These are phyloP conservation scores for Whitmania pigra DNA, from an alignment of 1,140 invertebrate species.

Conservation along the genomic window DNA sequence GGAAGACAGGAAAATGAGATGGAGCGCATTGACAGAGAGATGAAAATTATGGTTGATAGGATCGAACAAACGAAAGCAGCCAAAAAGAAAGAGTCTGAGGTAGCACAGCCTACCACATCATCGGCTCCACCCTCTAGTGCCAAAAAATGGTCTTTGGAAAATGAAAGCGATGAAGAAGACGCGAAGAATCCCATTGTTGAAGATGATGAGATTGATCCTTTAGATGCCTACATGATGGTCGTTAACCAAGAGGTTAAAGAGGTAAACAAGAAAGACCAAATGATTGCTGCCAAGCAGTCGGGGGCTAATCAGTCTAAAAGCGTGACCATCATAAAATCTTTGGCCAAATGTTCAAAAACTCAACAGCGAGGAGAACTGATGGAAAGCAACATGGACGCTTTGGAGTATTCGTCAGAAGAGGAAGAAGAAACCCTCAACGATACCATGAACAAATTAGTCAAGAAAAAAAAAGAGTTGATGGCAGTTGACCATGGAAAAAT, in stretches of 20 bases:
- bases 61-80: slow-evolving; percentile 83
- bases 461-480: slow-evolving; percentile 57
- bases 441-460: slow-evolving; percentile 64
- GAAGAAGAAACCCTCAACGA: slow-evolving; percentile 81
- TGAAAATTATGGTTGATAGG: slow-evolving; percentile 84
- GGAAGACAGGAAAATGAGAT: slow-evolving; percentile 50
- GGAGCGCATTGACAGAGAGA: slow-evolving; percentile 70
- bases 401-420: slow-evolving; percentile 95
- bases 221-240: slow-evolving; percentile 88
- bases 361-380: slow-evolving; percentile 79
- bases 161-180: slow-evolving; percentile 44
- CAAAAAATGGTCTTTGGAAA: slow-evolving; percentile 72
- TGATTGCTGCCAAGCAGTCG: slow-evolving; percentile 2
- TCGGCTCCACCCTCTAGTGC: slow-evolving; percentile 29
- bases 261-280: slow-evolving; percentile 61
- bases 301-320: slow-evolving; percentile 27
- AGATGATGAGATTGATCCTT: slow-evolving; percentile 72
- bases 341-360: slow-evolving; percentile 57
- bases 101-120: slow-evolving; percentile 30
- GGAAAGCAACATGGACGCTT: slow-evolving; percentile 88
- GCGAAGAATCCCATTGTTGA: slow-evolving; percentile 27
- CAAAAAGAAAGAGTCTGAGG: slow-evolving; percentile 51
- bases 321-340: slow-evolving; percentile 60
- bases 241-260: slow-evolving; percentile 79
- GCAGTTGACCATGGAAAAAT: slow-evolving; percentile 49